Evolutionary conservation across 2,888 invertebrate species (phyloP).

Genomic region (Chalcosyrphus nemorum): DNA sequence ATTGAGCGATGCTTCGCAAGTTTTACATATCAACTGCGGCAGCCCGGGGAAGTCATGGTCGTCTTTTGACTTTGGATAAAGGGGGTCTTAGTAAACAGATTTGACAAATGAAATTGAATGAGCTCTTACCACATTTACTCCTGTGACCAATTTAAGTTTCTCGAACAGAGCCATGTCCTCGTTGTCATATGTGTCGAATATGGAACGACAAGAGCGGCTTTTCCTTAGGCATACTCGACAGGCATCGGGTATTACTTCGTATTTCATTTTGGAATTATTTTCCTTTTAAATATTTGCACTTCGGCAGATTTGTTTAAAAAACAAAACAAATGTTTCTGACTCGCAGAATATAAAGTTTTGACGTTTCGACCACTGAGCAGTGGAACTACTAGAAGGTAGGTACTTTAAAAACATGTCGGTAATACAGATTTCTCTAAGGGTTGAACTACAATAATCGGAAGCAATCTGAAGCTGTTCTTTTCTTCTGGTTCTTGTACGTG

Average conservation of each 20-base stretch:
- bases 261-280: slow-evolving; percentile 75
- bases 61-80: neutral
- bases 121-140: slow-evolving; percentile 72
- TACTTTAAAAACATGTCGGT: neutral
- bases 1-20: slow-evolving; percentile 78
- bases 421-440: neutral
- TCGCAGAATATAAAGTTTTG: neutral
- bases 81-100: neutral
- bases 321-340: neutral
- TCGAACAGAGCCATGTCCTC: slow-evolving; percentile 78
- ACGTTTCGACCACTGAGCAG: neutral
- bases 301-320: slow-evolving; percentile 15
- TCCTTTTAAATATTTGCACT: neutral
- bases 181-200: slow-evolving; percentile 77
- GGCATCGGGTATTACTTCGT: slow-evolving; percentile 76
- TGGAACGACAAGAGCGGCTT: slow-evolving; percentile 77
- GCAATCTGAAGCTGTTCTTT: too few species aligned
- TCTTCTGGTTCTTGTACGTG: too few species aligned
- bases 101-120: neutral
- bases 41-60: slow-evolving; percentile 72
- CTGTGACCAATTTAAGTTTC: slow-evolving; percentile 78
- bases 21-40: slow-evolving; percentile 78
- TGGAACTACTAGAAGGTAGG: neutral
- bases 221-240: slow-evolving; percentile 79
- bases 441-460: too few species aligned